These are phyloP conservation scores for Artemia sinica DNA, from an alignment of 2,888 invertebrate genomes.

Conservation along the genomic window DNA sequence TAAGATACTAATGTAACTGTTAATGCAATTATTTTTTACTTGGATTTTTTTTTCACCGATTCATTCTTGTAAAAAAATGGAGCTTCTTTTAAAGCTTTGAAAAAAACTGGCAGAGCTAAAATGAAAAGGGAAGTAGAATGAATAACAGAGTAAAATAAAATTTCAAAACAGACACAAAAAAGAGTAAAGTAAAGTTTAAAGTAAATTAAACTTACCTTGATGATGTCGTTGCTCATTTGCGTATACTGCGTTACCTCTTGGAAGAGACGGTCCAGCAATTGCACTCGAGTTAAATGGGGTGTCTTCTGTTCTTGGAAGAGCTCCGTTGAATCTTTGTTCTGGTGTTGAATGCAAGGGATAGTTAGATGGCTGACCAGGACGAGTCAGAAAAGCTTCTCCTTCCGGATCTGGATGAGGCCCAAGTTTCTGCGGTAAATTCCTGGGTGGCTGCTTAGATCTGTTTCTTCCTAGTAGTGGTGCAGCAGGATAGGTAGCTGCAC, in stretches of 20 bases:
- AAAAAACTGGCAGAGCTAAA: too few relatives aligned
- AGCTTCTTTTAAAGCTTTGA: too few relatives aligned
- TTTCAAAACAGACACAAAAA: not conserved
- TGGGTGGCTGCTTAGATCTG: not conserved
- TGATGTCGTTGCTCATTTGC: not conserved
- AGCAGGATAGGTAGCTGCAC: not conserved
- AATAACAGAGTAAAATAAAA: not conserved
- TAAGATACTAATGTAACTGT: too few relatives aligned
- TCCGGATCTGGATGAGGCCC: not conserved
- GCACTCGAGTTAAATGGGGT: too few relatives aligned
- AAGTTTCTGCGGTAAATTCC: not conserved
- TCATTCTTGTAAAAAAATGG: too few relatives aligned
- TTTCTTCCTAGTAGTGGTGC: not conserved
- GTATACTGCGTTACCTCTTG: not conserved
- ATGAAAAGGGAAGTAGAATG: too few relatives aligned
- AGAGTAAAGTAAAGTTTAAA: too few relatives aligned
- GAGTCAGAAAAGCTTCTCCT: not conserved
- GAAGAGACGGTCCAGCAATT: too few relatives aligned
- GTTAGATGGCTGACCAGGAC: not conserved
- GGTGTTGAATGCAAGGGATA: slow-evolving; percentile 6
- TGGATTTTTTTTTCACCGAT: too few relatives aligned
- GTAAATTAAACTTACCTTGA: not conserved
- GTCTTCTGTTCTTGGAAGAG: not conserved
- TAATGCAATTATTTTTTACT: too few relatives aligned
- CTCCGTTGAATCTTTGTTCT: not conserved